Evolutionary conservation across 2,888 invertebrate species (phyloP), one percentile per base, ranked within the genome.

Genomic region (Caenorhabditis sulstoni): DNA sequence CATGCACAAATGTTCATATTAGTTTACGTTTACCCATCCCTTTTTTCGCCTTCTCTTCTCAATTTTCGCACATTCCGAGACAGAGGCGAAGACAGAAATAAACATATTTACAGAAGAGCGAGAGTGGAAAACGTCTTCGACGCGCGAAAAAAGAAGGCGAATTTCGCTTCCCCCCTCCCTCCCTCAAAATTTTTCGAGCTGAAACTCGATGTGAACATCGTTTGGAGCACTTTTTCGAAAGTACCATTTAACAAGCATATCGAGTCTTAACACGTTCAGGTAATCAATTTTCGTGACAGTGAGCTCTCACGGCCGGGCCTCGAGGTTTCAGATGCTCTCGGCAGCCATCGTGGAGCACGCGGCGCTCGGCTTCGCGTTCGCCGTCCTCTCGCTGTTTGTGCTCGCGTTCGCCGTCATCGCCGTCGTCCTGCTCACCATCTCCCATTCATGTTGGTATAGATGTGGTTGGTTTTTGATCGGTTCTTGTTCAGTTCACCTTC

Each of bases 331-430:
- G 79, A 80, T 83, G 81, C 52, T 82, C 49, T 75, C 82, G 49
- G 67, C 84, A 50, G 70, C 77, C 18, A 70, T 82, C 52, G 81
- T 84, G n/a, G 82, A 84, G 75, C 84, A 82, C 75, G 84, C 84
- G 18, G 84, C 82, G 65, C 81, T 84, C 53, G 84, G 84, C 35
- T 82, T 84, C 49, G 81, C 82, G 22, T 82, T 84, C 35, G 85
- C 84, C 49, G 82, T 85, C 18, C 81, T 85, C 45, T 82, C 84
- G 45, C 81, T 85, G 5, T 84, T 85, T 47, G 80, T 85, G 8
- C 73, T 85, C 11, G 85, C 85, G 11, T 84, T 85, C 45, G 84
- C 85, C 3, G 77, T 85, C 47, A 83, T 85, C 39, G 84, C 85
- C 50, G 79, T 85, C 50, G 85, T 85, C 4, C 71, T 85, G 18